phyloP scores from a whole-genome alignment of 2,113 vertebrate species.

The Charadrius vociferus region DNA sequence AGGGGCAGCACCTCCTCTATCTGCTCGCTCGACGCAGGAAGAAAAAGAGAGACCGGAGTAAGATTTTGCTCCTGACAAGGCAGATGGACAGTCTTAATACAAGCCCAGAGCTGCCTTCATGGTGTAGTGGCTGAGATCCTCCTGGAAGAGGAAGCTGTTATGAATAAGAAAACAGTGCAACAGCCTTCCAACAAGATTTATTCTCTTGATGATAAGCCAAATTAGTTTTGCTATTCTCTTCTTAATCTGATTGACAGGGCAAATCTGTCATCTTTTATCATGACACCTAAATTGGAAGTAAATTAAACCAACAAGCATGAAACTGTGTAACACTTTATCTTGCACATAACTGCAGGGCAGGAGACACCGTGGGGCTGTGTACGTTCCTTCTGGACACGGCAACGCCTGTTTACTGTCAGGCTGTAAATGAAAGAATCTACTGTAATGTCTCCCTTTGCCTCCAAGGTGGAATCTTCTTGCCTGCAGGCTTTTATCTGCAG shows the following conservation, averaged over 20 bases:
- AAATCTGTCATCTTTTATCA: neutral
- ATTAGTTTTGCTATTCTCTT: slow-evolving; percentile 15
- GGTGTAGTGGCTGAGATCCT: neutral
- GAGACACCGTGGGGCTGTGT: fast-evolving
- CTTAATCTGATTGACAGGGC: neutral
- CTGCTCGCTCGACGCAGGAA: neutral
- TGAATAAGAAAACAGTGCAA: neutral
- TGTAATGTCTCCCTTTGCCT: neutral
- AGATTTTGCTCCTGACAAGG: neutral
- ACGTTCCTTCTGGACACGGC: fast-evolving
- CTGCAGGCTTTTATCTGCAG: neutral
- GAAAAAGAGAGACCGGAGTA: neutral
- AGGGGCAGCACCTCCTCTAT: neutral
- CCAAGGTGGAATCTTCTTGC: neutral
- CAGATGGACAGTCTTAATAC: neutral
- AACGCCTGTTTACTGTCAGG: fast-evolving
- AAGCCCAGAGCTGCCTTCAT: neutral
- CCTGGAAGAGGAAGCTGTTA: neutral
- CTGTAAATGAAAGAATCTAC: neutral
- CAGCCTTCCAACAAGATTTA: neutral
- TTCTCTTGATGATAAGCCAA: neutral
- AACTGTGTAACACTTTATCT: neutral
- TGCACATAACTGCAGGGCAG: neutral
- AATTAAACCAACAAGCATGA: neutral
- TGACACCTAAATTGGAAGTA: neutral